phyloP scores from a whole-genome alignment of 2,888 invertebrate species.

The Odontocolon sp. region DNA sequence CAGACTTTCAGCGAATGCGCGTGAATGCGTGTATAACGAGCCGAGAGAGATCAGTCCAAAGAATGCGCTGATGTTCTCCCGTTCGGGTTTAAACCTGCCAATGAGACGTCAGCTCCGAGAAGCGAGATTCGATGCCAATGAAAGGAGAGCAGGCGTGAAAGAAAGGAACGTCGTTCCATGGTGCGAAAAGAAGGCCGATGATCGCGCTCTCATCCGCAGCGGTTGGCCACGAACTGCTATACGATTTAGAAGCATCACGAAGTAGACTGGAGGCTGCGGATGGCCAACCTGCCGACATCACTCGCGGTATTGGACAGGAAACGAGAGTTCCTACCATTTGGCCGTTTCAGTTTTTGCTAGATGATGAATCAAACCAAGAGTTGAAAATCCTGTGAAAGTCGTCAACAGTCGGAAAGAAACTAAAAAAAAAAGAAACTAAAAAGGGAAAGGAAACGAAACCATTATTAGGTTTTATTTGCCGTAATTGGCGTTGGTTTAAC shows the following conservation, averaged over 20 bases:
- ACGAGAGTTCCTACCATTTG: too few species aligned
- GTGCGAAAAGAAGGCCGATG: constrained; percentile 50
- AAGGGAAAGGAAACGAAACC: constrained; percentile 54
- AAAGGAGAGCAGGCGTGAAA: constrained; percentile 49
- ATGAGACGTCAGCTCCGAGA: constrained; percentile 30
- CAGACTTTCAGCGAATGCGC: too few species aligned
- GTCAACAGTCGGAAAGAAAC: neutral
- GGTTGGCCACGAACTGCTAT: too few species aligned
- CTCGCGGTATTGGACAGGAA: too few species aligned
- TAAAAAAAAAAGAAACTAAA: neutral
- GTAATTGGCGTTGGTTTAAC: constrained; percentile 77
- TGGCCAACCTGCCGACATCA: too few species aligned
- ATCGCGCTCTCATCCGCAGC: too few species aligned
- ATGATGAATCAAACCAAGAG: neutral
- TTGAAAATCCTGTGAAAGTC: neutral
- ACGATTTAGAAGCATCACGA: too few species aligned
- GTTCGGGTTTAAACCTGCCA: constrained; percentile 37
- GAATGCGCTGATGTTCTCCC: too few species aligned
- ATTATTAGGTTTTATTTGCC: constrained; percentile 76
- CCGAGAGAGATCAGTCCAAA: too few species aligned
- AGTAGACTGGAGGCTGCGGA: too few species aligned
- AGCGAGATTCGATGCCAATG: constrained; percentile 49
- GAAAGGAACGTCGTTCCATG: constrained; percentile 41
- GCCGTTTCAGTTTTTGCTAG: too few species aligned
- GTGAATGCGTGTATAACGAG: too few species aligned